Evolutionary conservation across 2,797 vertebrate genomes (phyloP), one percentile per base, ranked within the genome.

Genomic region (Aeoliscus strigatus): DNA sequence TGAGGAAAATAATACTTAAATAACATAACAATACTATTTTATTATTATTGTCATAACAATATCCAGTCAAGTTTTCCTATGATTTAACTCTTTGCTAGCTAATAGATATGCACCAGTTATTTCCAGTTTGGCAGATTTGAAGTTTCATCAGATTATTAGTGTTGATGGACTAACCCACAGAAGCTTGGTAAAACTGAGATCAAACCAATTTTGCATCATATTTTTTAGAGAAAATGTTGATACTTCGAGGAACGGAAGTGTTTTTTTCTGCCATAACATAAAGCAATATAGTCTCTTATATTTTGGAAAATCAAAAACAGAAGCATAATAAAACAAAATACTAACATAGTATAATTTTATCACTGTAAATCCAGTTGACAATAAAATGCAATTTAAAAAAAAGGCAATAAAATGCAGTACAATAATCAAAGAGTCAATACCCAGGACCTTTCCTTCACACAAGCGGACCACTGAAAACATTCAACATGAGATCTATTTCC

Each of bases 21-120:
- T 90, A 90, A 87, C 82, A 89, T 83, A 90, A 73, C 90, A 92
- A 90, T 90, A 87, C 81, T 81, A 86, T 75, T 75, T 81, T 80
- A 76, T 86, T 78, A 84, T 83, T 89, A 81, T 73, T 87, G 85
- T 85, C 88, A 89, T 89, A 92, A 92, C 84, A 92, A 94, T 92
- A 95, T 97, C 93, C 93, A 98, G 96, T 97, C 94, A 97, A 94
- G 93, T 95, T 91, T 94, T 88, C 81, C 83, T 87, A 90, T 90
- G 87, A 90, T 89, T 92, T 83, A 79, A 81, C 85, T 83, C 90
- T 87, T 81, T 88, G 88, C 89, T 91, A 93, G 90, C 90, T 92
- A 91, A 93, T 81, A 91, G 74, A 80, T 84, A 87, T 82, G 82
- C 83, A 91, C 90, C 91, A 93, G 83, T 66, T 84, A 84, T 91